Percentiles rank a stretch among this genome's conserved stretches.
Evolutionary conservation across 2,113 vertebrate species (phyloP).

Genomic region (Gymnorhina tibicen): DNA sequence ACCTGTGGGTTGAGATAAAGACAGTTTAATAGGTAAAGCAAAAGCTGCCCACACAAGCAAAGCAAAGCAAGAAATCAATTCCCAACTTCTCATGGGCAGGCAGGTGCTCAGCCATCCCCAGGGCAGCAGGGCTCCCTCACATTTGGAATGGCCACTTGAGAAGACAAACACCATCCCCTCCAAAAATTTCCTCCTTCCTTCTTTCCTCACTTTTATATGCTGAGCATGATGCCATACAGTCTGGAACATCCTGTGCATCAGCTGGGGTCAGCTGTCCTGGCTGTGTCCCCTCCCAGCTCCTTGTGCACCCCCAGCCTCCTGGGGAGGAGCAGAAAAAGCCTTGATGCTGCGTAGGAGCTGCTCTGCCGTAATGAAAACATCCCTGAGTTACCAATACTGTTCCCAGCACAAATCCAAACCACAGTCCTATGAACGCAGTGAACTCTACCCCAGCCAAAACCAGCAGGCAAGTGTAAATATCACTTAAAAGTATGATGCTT

Average conservation of each 20-base stretch:
- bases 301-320: background rate
- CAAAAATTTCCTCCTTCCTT: background rate
- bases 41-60: background rate
- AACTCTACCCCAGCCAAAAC: background rate
- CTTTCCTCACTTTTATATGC: background rate
- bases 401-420: background rate
- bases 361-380: background rate
- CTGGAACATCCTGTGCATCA: background rate
- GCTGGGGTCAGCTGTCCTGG: background rate
- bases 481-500: background rate
- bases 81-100: background rate
- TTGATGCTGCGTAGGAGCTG: background rate
- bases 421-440: background rate
- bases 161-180: background rate
- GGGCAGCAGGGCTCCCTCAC: background rate
- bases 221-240: background rate
- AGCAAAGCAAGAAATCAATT: background rate
- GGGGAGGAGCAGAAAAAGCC: background rate
- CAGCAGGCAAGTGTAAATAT: background rate
- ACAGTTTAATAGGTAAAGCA: background rate
- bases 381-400: background rate
- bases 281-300: background rate
- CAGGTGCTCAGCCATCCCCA: background rate
- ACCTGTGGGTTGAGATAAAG: background rate
- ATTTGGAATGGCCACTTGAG: background rate